Base-by-base conservation (phyloP, 2,888 invertebrate genomes). In the Digitonthophagus gazella region DNA sequence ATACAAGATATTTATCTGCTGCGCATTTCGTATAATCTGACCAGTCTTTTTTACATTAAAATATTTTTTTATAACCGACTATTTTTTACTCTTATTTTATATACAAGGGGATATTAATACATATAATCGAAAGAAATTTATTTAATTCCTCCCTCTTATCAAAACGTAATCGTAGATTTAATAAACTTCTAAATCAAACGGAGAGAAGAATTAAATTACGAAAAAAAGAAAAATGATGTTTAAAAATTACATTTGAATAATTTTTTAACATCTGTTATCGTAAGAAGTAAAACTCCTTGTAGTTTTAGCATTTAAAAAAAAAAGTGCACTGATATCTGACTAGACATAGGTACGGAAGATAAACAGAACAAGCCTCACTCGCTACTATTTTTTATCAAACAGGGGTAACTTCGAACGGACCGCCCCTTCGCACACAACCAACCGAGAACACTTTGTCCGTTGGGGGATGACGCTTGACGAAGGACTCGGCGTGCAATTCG, bases 341-440 rank as follows among this genome's bases (percentile, higher is more conserved):
- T 44, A 44, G 28, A 44, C 28, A 44, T 11, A 44, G 28, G 28
- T 44, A 44, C 3, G 11, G 28, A 44, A 44, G n/a, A n/a, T n/a
- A n/a, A n/a, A n/a, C n/a, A n/a, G n/a, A n/a, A n/a, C n/a, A n/a
- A n/a, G n/a, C n/a, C n/a, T n/a, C n/a, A n/a, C n/a, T n/a, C n/a
- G n/a, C n/a, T n/a, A n/a, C 18, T 61, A 61, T 18, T 89, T 87
- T 79, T 90, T 93, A 83, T 95, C 95, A 82, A 95, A 95, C 56
- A 95, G 88, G 73, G 92, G 92, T 79, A 95, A 86, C 83, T 95
- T 95, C 66, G 93, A 93, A 78, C 90, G 88, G 70, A 95, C 95
- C 66, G 94, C 94, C 73, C 95, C 95, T 79, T 94, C 94, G 82
- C 94, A 95, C 44, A 95, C 87, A 79, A 90, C 89, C 73, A 93